phyloP scores from a whole-genome alignment of 2,888 invertebrate species.

The Amphiduros pacificus region DNA sequence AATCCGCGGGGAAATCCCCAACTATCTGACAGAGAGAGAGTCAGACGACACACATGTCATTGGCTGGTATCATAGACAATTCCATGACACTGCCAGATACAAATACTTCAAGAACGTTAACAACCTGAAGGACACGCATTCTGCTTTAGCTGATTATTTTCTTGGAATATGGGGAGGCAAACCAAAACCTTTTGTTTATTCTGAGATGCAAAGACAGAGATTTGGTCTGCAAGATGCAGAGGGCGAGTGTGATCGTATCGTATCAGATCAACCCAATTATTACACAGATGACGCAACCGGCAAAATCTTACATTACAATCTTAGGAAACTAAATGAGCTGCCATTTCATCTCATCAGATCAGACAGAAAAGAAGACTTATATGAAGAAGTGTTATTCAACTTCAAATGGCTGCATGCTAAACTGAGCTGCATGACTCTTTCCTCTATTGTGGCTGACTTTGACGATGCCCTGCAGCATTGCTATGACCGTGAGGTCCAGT shows the following conservation, averaged over 20 bases:
- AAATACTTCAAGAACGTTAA: slow-evolving; percentile 27
- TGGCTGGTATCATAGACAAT: slow-evolving; percentile 37
- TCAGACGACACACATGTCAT: slow-evolving; percentile 34
- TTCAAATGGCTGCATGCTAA: slow-evolving; percentile 96
- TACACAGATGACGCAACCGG: slow-evolving; percentile 24
- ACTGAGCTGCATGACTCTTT: slow-evolving; percentile 89
- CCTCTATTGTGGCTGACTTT: slow-evolving; percentile 90
- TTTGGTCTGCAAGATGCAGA: slow-evolving; percentile 29
- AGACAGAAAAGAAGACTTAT: slow-evolving; percentile 77
- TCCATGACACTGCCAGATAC: slow-evolving; percentile 29
- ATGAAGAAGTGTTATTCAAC: slow-evolving; percentile 89
- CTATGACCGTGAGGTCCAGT: slow-evolving; percentile 1
- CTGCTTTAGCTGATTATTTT: slow-evolving; percentile 48
- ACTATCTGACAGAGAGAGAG: slow-evolving; percentile 37
- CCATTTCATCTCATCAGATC: slow-evolving; percentile 43
- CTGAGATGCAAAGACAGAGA: slow-evolving; percentile 12
- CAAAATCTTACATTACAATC: slow-evolving; percentile 41
- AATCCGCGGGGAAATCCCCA: slow-evolving; percentile 28
- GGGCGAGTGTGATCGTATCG: slow-evolving; percentile 40
- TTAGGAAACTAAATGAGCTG: slow-evolving; percentile 49
- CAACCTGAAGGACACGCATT: slow-evolving; percentile 34
- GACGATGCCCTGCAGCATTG: slow-evolving; percentile 11
- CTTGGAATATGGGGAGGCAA: slow-evolving; percentile 44
- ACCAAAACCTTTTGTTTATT: slow-evolving; percentile 43
- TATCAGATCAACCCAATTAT: slow-evolving; percentile 45